These are phyloP conservation scores for Nicator chloris DNA, from an alignment of 2,113 vertebrate genomes.

Conservation along the genomic window DNA sequence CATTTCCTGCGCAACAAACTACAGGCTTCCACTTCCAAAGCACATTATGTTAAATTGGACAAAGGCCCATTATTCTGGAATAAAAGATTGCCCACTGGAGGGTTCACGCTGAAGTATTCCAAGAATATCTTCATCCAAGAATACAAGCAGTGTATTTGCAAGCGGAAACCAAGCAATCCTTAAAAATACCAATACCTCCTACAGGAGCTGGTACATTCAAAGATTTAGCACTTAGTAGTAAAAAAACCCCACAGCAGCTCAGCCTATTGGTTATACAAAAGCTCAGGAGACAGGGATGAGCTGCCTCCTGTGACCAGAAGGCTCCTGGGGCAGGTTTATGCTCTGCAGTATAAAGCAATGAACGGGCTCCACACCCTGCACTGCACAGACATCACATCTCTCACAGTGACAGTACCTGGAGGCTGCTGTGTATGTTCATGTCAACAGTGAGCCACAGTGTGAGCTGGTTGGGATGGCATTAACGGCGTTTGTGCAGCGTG, in stretches of 20 bases:
- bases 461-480: neutral
- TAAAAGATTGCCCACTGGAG: slow-evolving; percentile 23
- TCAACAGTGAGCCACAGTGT: neutral
- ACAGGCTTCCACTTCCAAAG: slow-evolving; percentile 27
- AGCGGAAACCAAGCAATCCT: neutral
- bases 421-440: neutral
- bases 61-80: slow-evolving; percentile 8
- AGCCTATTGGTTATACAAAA: neutral
- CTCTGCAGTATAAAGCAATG: neutral
- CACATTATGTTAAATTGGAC: slow-evolving; percentile 19
- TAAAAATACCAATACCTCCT: neutral
- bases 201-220: neutral
- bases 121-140: slow-evolving; percentile 39
- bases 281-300: neutral
- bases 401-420: neutral
- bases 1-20: neutral
- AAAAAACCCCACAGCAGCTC: neutral
- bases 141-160: neutral
- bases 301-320: neutral
- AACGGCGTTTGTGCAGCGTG: neutral
- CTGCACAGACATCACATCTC: neutral
- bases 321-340: neutral
- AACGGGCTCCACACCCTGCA: neutral
- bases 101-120: neutral
- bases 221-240: neutral